Conservation (phyloP, 1,140 invertebrate genomes). For the Vanessa tameamea region DNA sequence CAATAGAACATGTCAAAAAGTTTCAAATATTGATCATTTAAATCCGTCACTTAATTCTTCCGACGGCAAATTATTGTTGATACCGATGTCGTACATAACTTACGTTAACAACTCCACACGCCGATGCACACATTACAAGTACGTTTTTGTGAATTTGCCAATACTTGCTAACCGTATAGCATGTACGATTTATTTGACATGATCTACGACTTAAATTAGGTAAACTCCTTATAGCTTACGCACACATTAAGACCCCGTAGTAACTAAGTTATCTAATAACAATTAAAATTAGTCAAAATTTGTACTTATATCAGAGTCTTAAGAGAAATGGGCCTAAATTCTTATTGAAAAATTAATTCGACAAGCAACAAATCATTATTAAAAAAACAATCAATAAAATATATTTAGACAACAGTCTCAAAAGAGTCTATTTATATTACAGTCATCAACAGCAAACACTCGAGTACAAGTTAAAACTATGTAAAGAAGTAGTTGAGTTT, state of each 20-base stretch:
- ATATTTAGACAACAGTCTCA: conserved; percentile 78
- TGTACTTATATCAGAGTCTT: conserved; percentile 78
- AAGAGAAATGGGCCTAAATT: conserved; percentile 59
- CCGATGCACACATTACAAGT: not conserved
- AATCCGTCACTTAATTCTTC: not conserved
- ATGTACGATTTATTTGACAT: conserved; percentile 34
- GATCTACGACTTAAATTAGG: conserved; percentile 38
- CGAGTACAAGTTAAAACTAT: conserved; percentile 73
- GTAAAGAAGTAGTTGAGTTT: conserved; percentile 78
- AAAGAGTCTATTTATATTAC: conserved; percentile 67
- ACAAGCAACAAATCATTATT: conserved; percentile 69
- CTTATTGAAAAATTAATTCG: conserved; percentile 61
- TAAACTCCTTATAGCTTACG: conserved; percentile 47
- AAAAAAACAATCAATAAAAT: conserved; percentile 78
- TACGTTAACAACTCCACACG: not conserved
- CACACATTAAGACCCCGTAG: conserved; percentile 57
- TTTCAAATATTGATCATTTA: conserved; percentile 21
- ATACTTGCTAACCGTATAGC: conserved; percentile 3
- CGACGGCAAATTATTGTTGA: not conserved
- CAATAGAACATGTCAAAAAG: conserved; percentile 66
- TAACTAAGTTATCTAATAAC: conserved; percentile 74
- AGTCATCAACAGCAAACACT: conserved; percentile 70
- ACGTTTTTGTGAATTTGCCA: not conserved
- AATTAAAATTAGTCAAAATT: conserved; percentile 77
- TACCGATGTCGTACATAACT: not conserved